Conservation (phyloP, 64 coral and sea anemone genomes). For the Pocillopora verrucosa region DNA sequence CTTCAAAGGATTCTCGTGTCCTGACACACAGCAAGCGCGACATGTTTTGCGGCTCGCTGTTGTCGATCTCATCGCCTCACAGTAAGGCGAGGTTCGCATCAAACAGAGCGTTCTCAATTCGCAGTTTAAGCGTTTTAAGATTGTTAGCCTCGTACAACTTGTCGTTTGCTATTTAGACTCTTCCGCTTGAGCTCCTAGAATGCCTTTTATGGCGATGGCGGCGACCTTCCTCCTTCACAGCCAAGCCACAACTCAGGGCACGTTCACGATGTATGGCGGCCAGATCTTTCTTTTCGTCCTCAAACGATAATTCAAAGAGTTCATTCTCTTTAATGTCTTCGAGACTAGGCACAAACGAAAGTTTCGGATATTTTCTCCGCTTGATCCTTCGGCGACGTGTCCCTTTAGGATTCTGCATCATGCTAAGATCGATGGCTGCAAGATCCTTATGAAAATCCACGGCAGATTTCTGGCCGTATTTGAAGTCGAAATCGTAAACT, state of each 20-base stretch:
- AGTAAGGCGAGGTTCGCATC: neutral
- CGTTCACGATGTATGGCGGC: slow-evolving; percentile 50
- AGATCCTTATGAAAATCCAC: slow-evolving; percentile 32
- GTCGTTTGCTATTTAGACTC: neutral
- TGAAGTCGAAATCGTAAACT: slow-evolving; percentile 71
- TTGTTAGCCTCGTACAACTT: neutral
- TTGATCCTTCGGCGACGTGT: slow-evolving; percentile 38
- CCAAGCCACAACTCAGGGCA: slow-evolving; percentile 40
- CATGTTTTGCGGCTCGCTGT: neutral
- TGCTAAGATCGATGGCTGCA: slow-evolving; percentile 12
- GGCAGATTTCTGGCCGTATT: slow-evolving; percentile 55
- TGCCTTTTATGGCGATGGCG: slow-evolving; percentile 44
- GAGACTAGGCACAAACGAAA: slow-evolving; percentile 30
- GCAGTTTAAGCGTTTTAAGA: neutral
- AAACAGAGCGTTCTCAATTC: neutral
- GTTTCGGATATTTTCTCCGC: slow-evolving; percentile 21
- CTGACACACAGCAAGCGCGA: neutral
- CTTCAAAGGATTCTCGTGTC: slow-evolving; percentile 23
- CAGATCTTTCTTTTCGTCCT: slow-evolving; percentile 52
- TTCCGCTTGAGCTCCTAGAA: neutral
- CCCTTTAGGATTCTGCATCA: slow-evolving; percentile 15
- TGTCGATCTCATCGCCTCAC: neutral
- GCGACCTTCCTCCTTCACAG: slow-evolving; percentile 45
- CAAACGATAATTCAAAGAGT: slow-evolving; percentile 19
- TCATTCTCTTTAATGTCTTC: slow-evolving; percentile 49